phyloP scores from a whole-genome alignment of 2,113 vertebrate genomes.

The Actenoides lindsayi region DNA sequence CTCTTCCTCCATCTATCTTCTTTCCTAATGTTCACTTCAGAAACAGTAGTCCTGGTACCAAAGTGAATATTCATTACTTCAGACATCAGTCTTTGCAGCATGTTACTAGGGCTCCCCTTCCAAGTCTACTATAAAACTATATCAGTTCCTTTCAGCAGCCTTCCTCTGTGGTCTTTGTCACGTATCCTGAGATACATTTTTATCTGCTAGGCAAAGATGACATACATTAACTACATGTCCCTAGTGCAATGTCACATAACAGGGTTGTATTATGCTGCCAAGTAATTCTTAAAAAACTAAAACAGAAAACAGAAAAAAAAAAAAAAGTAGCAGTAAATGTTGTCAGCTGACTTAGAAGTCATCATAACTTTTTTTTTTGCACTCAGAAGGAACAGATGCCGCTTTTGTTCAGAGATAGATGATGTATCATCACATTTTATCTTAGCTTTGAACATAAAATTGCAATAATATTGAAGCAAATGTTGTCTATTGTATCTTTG shows the following conservation, averaged over 20 bases:
- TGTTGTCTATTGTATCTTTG: neutral
- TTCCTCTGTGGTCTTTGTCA: neutral
- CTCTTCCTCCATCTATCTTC: neutral
- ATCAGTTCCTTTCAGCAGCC: neutral
- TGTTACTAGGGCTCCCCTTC: neutral
- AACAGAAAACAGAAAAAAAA: too few relatives aligned
- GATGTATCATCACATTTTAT: neutral
- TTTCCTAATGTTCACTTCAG: neutral
- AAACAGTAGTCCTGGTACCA: neutral
- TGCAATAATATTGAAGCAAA: neutral
- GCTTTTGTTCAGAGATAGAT: neutral
- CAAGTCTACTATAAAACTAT: neutral
- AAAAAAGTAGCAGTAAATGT: neutral
- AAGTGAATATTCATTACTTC: neutral
- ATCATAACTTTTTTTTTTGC: neutral
- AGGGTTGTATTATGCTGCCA: neutral
- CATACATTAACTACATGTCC: neutral
- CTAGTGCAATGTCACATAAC: neutral
- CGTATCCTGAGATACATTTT: neutral
- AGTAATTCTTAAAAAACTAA: neutral
- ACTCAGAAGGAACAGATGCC: neutral
- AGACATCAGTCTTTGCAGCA: neutral
- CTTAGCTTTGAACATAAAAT: neutral
- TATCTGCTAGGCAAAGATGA: neutral
- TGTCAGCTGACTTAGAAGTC: neutral